Conservation (phyloP, 2,888 invertebrate genomes). For the Standfussiana lucernea region DNA sequence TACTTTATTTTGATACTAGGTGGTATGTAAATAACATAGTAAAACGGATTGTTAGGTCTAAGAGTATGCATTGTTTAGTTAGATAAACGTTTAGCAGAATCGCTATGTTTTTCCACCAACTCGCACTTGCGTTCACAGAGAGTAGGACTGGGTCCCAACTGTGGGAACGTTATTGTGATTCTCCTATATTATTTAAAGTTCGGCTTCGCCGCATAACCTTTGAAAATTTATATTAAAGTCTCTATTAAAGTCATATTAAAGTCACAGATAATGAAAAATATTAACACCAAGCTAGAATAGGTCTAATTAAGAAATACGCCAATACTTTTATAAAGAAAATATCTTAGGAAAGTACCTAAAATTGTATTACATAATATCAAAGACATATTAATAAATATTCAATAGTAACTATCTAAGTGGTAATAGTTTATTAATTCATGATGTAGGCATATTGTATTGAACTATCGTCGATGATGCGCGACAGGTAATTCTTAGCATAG, state of each 20-base stretch:
- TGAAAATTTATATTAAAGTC: too few relatives aligned
- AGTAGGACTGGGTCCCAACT: background rate
- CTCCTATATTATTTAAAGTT: background rate
- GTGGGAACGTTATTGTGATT: background rate
- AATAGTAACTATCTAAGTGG: constrained; percentile 4
- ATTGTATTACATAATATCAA: constrained; percentile 19
- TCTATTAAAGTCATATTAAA: constrained; percentile 1
- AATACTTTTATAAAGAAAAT: constrained; percentile 7
- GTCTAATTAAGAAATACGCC: background rate
- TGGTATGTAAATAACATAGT: background rate
- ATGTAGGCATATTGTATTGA: constrained; percentile 37
- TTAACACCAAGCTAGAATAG: constrained; percentile 1
- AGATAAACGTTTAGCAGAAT: background rate
- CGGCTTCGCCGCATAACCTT: background rate
- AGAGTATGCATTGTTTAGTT: constrained; percentile 9
- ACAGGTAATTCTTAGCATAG: constrained; percentile 8
- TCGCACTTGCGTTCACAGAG: background rate
- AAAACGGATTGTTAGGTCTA: background rate
- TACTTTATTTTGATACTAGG: background rate
- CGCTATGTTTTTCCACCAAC: background rate
- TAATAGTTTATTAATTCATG: constrained; percentile 25
- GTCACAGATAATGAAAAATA: background rate
- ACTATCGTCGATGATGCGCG: constrained; percentile 17
- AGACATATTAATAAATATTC: constrained; percentile 13
- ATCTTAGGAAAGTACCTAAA: background rate